Conservation (phyloP, 2,113 vertebrate genomes). For the Salvelinus fontinalis region DNA sequence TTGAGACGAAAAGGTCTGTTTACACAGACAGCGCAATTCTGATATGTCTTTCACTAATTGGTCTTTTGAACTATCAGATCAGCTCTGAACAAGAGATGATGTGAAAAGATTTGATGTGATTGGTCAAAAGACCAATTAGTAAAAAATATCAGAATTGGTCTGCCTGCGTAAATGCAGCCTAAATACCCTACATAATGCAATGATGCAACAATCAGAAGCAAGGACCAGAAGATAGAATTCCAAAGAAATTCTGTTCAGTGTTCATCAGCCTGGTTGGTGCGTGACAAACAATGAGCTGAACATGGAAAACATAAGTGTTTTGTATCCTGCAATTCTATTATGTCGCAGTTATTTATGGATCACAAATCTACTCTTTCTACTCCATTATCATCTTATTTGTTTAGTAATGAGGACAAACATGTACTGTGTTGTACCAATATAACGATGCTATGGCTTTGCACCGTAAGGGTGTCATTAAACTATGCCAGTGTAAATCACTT, state of each 20-base stretch:
- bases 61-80: no score
- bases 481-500: constrained; percentile 44
- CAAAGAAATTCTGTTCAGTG: background rate
- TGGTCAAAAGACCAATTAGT: no score
- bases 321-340: no score
- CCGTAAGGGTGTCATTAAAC: constrained; percentile 18
- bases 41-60: no score
- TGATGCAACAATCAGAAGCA: constrained; percentile 8
- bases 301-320: no score
- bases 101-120: no score
- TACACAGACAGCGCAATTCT: no score
- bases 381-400: background rate
- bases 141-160: no score
- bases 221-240: background rate
- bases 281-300: background rate
- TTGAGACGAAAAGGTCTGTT: background rate
- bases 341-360: background rate
- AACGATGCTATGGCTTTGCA: constrained; percentile 37
- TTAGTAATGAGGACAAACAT: background rate
- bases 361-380: background rate
- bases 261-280: background rate
- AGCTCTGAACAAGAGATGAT: no score
- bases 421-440: background rate
- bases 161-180: background rate
- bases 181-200: background rate